Percentiles rank a stretch among this genome's conserved stretches.
Conservation (phyloP, 2,113 vertebrate genomes). For the Suncus etruscus region DNA sequence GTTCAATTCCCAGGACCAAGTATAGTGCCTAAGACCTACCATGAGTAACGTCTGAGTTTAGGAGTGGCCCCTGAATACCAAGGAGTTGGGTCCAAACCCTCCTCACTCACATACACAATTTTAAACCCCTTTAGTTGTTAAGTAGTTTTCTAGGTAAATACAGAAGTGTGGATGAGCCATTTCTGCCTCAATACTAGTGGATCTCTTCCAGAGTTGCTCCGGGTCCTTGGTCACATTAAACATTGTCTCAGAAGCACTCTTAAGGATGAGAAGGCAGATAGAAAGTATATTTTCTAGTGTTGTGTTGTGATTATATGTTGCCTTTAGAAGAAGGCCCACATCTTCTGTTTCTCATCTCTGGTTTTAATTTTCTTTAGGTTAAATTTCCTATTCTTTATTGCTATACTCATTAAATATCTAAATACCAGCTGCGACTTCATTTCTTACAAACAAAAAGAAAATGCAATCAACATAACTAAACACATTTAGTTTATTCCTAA, state of each 20-base stretch:
- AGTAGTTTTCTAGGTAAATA: too few relatives aligned
- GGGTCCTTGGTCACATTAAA: background rate
- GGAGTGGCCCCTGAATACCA: too few relatives aligned
- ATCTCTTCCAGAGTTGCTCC: too few relatives aligned
- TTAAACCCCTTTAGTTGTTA: too few relatives aligned
- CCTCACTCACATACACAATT: too few relatives aligned
- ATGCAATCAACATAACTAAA: constrained; percentile 65
- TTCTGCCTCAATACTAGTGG: too few relatives aligned
- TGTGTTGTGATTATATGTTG: background rate
- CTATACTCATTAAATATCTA: constrained; percentile 67
- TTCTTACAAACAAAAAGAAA: constrained; percentile 74
- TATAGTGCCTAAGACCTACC: too few relatives aligned
- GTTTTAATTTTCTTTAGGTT: constrained; percentile 63
- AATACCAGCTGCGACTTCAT: constrained; percentile 64
- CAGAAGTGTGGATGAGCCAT: too few relatives aligned
- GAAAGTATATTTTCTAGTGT: background rate
- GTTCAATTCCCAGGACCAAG: too few relatives aligned
- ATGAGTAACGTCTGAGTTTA: too few relatives aligned
- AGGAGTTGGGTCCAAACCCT: too few relatives aligned
- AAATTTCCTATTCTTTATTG: constrained; percentile 55
- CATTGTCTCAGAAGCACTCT: background rate
- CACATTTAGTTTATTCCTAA: constrained; percentile 66
- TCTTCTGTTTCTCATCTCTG: constrained; percentile 45
- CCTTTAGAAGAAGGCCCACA: constrained; percentile 43
- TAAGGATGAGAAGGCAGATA: too few relatives aligned